Evolutionary conservation across 2,797 vertebrate genomes (phyloP).

Genomic region (Brachymystax lenok): DNA sequence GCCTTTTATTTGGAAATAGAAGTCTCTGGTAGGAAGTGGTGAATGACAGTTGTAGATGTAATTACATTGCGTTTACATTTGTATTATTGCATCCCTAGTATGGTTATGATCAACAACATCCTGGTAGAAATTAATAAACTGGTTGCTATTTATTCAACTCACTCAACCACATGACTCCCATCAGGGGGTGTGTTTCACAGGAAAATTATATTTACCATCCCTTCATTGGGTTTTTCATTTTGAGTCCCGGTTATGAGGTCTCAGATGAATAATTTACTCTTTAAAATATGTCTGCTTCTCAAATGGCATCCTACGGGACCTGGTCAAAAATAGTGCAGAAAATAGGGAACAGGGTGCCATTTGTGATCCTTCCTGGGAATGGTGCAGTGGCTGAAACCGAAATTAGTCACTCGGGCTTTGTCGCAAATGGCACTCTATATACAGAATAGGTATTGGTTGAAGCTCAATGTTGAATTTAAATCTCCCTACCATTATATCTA

Average conservation of each 20-base stretch:
- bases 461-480: too few species aligned
- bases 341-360: background rate
- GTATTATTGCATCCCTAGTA: too few species aligned
- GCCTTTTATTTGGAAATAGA: too few species aligned
- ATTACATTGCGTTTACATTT: too few species aligned
- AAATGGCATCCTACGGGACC: conserved; percentile 4
- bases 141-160: background rate
- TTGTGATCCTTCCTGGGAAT: conserved; percentile 36
- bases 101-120: background rate
- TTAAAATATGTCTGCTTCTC: conserved; percentile 26
- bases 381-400: conserved; percentile 34
- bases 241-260: conserved; percentile 21
- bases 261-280: conserved; percentile 10
- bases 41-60: too few species aligned
- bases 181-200: background rate
- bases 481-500: too few species aligned
- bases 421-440: too few species aligned
- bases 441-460: too few species aligned
- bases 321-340: background rate
- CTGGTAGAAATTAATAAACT: background rate
- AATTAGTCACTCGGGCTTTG: conserved; percentile 40
- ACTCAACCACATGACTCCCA: background rate
- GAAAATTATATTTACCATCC: conserved; percentile 6
- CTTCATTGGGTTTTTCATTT: background rate
- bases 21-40: too few species aligned